Evolutionary conservation across 2,113 vertebrate species (phyloP).

Genomic region (Archilochus colubris): DNA sequence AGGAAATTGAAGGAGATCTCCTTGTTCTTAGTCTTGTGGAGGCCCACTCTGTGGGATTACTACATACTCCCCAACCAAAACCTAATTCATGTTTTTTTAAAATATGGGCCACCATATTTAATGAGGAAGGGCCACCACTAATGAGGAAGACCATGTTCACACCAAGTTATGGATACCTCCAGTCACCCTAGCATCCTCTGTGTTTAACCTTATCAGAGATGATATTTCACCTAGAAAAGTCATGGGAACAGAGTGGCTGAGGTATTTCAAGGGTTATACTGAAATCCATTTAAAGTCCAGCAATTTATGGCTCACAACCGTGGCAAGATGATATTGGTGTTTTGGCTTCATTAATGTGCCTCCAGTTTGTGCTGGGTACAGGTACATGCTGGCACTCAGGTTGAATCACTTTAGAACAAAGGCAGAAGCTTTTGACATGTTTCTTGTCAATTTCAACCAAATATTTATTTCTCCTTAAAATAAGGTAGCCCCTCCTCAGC

Average conservation of each 20-base stretch:
- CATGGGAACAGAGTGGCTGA: background rate
- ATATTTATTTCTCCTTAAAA: conserved; percentile 57
- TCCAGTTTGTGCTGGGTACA: background rate
- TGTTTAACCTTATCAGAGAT: background rate
- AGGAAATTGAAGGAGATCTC: background rate
- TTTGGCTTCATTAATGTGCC: background rate
- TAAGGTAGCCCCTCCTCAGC: background rate
- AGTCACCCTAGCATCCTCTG: fast-evolving
- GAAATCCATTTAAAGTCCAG: background rate
- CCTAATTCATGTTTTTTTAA: background rate
- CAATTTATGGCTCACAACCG: background rate
- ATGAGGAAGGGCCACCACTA: background rate
- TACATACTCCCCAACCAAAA: fast-evolving
- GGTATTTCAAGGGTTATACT: background rate
- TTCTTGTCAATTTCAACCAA: conserved; percentile 33
- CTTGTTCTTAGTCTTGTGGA: background rate
- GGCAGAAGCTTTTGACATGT: background rate
- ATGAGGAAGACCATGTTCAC: background rate
- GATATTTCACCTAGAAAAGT: background rate
- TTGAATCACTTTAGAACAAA: conserved; percentile 26
- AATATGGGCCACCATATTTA: too few relatives aligned
- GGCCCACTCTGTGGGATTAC: background rate
- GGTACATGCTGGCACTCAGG: background rate
- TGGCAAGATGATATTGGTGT: background rate
- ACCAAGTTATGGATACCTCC: background rate